Evolutionary conservation across 1,140 invertebrate species (phyloP).

Genomic region (Trachymyrmex septentrionalis): DNA sequence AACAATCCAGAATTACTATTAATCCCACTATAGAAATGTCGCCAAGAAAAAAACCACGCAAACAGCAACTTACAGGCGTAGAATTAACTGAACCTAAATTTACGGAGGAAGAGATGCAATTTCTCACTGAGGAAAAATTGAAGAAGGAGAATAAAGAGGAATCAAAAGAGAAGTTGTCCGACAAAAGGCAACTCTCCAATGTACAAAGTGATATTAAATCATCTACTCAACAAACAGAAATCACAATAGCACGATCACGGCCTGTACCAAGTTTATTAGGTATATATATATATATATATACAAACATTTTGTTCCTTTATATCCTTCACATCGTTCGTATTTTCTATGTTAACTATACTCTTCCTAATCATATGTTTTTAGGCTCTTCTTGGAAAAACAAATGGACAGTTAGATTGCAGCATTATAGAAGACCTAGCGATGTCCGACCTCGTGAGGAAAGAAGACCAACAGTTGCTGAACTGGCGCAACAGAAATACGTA

Average conservation of each 20-base stretch:
- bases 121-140: constrained; percentile 88
- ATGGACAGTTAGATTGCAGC: constrained; percentile 89
- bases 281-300: constrained; percentile 20
- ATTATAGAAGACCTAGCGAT: constrained; percentile 95
- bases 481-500: constrained; percentile 95
- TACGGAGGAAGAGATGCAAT: constrained; percentile 91
- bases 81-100: constrained; percentile 85
- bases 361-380: constrained; percentile 68
- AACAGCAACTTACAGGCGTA: constrained; percentile 84
- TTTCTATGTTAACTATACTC: background rate
- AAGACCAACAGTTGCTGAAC: constrained; percentile 93
- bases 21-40: constrained; percentile 85
- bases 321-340: background rate
- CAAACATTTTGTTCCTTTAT: constrained; percentile 26
- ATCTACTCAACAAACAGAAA: constrained; percentile 63
- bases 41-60: constrained; percentile 87
- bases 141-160: constrained; percentile 86
- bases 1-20: constrained; percentile 83
- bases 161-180: constrained; percentile 77
- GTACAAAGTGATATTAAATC: constrained; percentile 72
- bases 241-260: constrained; percentile 76
- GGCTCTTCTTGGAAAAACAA: constrained; percentile 85
- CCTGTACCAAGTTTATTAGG: constrained; percentile 83
- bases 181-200: constrained; percentile 74
- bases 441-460: constrained; percentile 95